These are phyloP conservation scores for Furcifer pardalis DNA, from an alignment of 2,797 vertebrate species.

Conservation along the genomic window DNA sequence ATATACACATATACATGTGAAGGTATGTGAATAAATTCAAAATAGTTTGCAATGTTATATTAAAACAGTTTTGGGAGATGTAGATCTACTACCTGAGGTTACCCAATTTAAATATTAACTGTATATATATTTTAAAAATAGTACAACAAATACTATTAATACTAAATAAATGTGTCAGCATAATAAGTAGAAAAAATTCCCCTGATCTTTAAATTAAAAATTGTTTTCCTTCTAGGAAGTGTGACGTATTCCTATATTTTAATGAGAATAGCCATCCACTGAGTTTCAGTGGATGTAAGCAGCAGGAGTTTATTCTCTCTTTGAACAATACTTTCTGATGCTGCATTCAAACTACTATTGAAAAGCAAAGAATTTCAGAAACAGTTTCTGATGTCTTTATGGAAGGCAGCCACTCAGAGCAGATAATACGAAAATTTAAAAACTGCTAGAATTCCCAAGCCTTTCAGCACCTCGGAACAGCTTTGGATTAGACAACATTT, in stretches of 20 bases:
- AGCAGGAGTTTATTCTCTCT: not conserved
- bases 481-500: not conserved
- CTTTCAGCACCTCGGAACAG: not conserved
- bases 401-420: not conserved
- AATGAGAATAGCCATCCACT: constrained; percentile 29
- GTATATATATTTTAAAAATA: constrained; percentile 24
- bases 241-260: constrained; percentile 17
- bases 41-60: constrained; percentile 38
- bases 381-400: not conserved
- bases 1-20: too few species aligned
- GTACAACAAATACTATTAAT: constrained; percentile 50
- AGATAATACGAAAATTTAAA: not conserved
- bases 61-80: constrained; percentile 31
- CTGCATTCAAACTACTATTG: not conserved
- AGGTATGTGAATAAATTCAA: too few species aligned
- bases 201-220: constrained; percentile 23
- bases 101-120: constrained; percentile 16
- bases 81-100: constrained; percentile 2
- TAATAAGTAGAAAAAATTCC: not conserved
- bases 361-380: not conserved
- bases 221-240: constrained; percentile 12
- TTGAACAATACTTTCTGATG: not conserved
- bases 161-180: constrained; percentile 43
- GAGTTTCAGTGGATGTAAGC: not conserved
- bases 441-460: not conserved